Conservation (phyloP, 1,140 invertebrate species). For the Aphidius ervi region DNA sequence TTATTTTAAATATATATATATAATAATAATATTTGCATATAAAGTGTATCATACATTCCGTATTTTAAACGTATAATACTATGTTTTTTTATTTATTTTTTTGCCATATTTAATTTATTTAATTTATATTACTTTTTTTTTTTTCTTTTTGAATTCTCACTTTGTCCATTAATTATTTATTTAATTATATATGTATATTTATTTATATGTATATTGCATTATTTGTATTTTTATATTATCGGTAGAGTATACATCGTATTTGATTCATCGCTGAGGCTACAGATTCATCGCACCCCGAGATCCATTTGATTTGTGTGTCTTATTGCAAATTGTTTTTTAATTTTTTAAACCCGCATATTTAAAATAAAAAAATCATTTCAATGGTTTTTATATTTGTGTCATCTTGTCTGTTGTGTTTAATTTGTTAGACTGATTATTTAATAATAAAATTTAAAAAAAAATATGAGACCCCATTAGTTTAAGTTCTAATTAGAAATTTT, state of each 20-base stretch:
- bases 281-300: constrained; percentile 36
- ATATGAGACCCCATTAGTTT: not conserved
- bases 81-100: constrained; percentile 41
- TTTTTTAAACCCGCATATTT: not conserved
- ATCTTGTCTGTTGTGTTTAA: not conserved
- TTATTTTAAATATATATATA: constrained; percentile 3
- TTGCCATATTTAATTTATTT: constrained; percentile 15
- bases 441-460: too few relatives aligned
- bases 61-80: constrained; percentile 51
- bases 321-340: constrained; percentile 34
- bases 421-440: not conserved
- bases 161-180: not conserved
- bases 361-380: not conserved
- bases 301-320: constrained; percentile 44
- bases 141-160: not conserved
- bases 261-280: constrained; percentile 42
- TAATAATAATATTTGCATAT: constrained; percentile 29
- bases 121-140: not conserved
- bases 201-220: constrained; percentile 13
- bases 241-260: constrained; percentile 40
- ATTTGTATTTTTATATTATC: constrained; percentile 23
- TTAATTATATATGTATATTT: not conserved
- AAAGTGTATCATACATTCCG: constrained; percentile 40
- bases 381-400: not conserved
- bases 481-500: not conserved